Percentiles rank a stretch among this genome's conserved stretches.
Conservation (phyloP, 2,113 vertebrate genomes). For the Leiothrix lutea region DNA sequence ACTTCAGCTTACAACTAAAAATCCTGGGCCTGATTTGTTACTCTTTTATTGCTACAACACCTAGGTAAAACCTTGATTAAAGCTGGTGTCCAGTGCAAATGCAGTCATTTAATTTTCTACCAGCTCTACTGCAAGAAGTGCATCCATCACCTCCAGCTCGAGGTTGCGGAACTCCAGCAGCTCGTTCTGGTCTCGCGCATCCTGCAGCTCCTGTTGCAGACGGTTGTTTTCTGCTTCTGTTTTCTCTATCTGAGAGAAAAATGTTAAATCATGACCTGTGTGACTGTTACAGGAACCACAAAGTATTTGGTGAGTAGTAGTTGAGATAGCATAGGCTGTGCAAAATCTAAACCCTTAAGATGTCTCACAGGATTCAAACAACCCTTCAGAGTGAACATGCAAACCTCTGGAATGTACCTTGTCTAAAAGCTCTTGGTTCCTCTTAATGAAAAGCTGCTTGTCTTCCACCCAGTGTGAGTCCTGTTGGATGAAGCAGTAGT, state of each 20-base stretch:
- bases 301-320: background rate
- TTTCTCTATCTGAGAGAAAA: constrained; percentile 89
- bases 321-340: background rate
- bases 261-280: constrained; percentile 12
- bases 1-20: background rate
- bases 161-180: constrained; percentile 96
- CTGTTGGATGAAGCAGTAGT: constrained; percentile 77
- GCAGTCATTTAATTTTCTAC: background rate
- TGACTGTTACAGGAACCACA: background rate
- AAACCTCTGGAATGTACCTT: constrained; percentile 78
- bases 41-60: background rate
- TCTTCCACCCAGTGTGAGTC: constrained; percentile 99
- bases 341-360: background rate
- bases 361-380: background rate
- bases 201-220: constrained; percentile 91
- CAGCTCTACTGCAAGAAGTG: background rate
- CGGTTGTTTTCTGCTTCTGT: constrained; percentile 83
- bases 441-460: constrained; percentile 93
- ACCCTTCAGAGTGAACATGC: background rate
- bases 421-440: constrained; percentile 95
- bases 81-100: background rate
- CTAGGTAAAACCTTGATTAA: background rate
- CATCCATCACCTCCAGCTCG: constrained; percentile 88
- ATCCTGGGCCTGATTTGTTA: background rate
- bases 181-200: constrained; percentile 96